A percentile compares a stretch with the other conserved stretches of the same genome.
These are phyloP conservation scores for Brassicogethes aeneus DNA, from an alignment of 2,888 invertebrate genomes.

Conservation along the genomic window DNA sequence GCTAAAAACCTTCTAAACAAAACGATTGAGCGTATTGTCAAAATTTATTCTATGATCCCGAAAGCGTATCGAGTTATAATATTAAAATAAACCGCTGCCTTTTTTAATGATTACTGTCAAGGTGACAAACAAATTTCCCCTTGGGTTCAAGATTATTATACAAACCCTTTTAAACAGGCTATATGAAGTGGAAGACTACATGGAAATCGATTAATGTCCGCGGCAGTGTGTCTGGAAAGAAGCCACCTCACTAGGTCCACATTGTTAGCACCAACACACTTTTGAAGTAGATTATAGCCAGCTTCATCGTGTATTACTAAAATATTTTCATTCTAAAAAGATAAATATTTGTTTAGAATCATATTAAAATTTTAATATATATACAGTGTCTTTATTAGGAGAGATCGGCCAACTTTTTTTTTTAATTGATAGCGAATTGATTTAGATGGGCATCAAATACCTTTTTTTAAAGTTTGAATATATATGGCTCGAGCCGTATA, in stretches of 20 bases:
- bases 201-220: conserved; percentile 59
- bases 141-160: background rate
- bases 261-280: conserved; percentile 62
- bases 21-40: no score
- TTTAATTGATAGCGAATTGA: no score
- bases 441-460: no score
- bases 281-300: conserved; percentile 63
- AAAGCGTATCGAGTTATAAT: no score
- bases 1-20: no score
- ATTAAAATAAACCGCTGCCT: background rate
- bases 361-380: background rate
- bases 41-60: no score
- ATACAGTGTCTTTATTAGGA: no score
- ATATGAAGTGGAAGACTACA: conserved; percentile 69
- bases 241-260: conserved; percentile 62
- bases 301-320: conserved; percentile 56
- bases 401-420: no score
- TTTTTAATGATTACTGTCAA: no score
- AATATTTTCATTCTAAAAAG: conserved; percentile 55
- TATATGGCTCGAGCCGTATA: no score
- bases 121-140: background rate
- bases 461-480: no score
- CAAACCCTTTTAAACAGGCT: conserved; percentile 59
- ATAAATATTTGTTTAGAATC: background rate
- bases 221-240: conserved; percentile 50